These are phyloP conservation scores for Callocephalon fimbriatum DNA, from an alignment of 2,113 vertebrate species.

Conservation along the genomic window DNA sequence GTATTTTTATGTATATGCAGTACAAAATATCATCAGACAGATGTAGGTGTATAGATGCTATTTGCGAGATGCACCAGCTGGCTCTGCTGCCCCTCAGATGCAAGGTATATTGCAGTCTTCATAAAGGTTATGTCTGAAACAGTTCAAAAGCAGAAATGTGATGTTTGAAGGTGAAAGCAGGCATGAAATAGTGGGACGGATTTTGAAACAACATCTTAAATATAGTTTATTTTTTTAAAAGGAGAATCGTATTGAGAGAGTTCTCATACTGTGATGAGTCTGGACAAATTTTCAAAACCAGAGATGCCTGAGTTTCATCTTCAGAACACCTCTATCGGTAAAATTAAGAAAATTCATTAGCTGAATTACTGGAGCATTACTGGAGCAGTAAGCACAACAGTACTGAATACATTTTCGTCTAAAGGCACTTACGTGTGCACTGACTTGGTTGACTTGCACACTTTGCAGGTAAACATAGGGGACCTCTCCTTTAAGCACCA, in stretches of 20 bases:
- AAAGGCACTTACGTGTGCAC: neutral
- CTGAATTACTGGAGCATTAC: neutral
- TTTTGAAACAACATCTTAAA: slow-evolving; percentile 20
- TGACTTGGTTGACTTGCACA: neutral
- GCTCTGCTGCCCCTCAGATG: slow-evolving; percentile 29
- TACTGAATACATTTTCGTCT: neutral
- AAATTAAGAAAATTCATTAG: neutral
- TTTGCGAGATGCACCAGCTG: slow-evolving; percentile 46
- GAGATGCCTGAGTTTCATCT: neutral
- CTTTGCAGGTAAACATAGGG: neutral
- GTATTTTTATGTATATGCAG: neutral
- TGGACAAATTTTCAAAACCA: neutral
- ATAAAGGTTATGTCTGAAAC: slow-evolving; percentile 15
- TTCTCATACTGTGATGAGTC: neutral
- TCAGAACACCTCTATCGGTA: neutral
- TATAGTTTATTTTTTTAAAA: neutral
- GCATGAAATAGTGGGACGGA: neutral
- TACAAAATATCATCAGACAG: slow-evolving; percentile 39
- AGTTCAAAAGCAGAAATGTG: slow-evolving; percentile 37
- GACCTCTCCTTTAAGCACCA: neutral
- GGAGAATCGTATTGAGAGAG: neutral
- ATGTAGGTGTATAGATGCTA: slow-evolving; percentile 57
- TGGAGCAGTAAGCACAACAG: neutral
- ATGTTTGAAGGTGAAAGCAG: slow-evolving; percentile 10
- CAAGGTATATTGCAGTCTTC: neutral